Evolutionary conservation across 1,140 invertebrate genomes (phyloP), one percentile per base, ranked within the genome.

Genomic region (Drosophila obscura): DNA sequence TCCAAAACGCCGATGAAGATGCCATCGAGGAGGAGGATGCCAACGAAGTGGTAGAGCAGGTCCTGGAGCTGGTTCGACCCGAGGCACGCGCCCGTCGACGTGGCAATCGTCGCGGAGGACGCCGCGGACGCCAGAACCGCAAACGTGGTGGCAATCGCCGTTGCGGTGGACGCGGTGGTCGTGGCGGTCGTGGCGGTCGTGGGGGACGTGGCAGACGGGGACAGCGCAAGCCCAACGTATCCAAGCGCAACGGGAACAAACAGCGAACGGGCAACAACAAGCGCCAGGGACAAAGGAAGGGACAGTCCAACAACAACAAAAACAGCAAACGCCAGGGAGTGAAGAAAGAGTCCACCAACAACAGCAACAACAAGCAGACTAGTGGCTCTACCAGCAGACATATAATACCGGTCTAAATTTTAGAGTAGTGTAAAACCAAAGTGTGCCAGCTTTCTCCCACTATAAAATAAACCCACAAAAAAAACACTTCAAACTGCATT

Each of bases 121-220:
- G 46, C 9, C n/a, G 39, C n/a, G 46, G 73, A 16, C 24, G 53
- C 13, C 63, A 50, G 3, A 57, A 45, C 9, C 49, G 43, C 26
- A 75, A 65, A 48, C 48, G 65, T 31, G 64, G 52, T 8, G 8
- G 58, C 16, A 72, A 71, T 8, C 68, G 71, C 5, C 53, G 68
- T 13, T 71, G 71, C 41, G 58, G 69, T 11, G 39, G 39, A 16
- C 48, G 35, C 35, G 39, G 31, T 16, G 15, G 56, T 13, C 57
- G 45, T 15, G 43, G 73, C 16, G 46, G 39, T n/a, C 48, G 35
- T 15, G 39, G 31, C 4, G 15, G 56, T 11, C 56, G 45, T 19
- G 46, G 22, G 15, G 46, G 22, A 13, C 67, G 66, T 3, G 63
- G 66, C 2, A 53, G 67, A 1, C 63, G 79, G 24, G 62, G 73